These are phyloP conservation scores for Phalloptychus januarius DNA, from an alignment of 2,797 vertebrate species.

Conservation along the genomic window DNA sequence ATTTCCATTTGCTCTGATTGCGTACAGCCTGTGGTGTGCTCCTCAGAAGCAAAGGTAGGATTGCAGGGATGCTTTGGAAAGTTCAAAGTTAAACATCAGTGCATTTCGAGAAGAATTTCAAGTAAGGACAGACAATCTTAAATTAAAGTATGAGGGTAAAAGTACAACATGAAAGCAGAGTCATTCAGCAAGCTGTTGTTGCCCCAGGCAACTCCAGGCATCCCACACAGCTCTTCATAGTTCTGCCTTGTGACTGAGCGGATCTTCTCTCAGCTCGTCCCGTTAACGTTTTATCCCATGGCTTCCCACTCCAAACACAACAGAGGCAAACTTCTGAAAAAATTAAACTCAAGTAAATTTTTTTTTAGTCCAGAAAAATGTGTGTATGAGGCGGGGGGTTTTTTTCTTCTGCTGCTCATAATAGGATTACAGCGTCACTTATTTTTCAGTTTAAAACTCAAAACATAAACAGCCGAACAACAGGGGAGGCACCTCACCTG, in stretches of 20 bases:
- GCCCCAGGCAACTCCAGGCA: slow-evolving; percentile 51
- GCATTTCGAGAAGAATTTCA: background rate
- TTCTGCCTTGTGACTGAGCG: slow-evolving; percentile 72
- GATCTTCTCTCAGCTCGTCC: slow-evolving; percentile 43
- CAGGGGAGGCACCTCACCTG: slow-evolving; percentile 58
- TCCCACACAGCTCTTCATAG: slow-evolving; percentile 62
- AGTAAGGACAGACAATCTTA: background rate
- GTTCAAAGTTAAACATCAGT: background rate
- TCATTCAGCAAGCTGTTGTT: slow-evolving; percentile 30
- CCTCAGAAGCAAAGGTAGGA: background rate
- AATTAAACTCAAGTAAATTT: slow-evolving; percentile 51
- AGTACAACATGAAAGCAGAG: slow-evolving; percentile 51
- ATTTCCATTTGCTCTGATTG: slow-evolving; percentile 11
- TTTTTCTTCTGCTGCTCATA: background rate
- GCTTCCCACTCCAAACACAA: slow-evolving; percentile 23
- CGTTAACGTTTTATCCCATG: slow-evolving; percentile 28
- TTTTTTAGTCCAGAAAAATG: slow-evolving; percentile 11
- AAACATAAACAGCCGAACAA: too few relatives aligned
- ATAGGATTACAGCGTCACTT: background rate
- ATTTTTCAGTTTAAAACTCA: background rate
- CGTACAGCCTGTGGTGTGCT: background rate
- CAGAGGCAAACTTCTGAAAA: background rate
- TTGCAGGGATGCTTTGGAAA: background rate
- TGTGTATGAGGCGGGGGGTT: background rate
- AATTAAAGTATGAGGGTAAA: slow-evolving; percentile 19